phyloP scores from a whole-genome alignment of 2,888 invertebrate species.

The Andrena fulva region DNA sequence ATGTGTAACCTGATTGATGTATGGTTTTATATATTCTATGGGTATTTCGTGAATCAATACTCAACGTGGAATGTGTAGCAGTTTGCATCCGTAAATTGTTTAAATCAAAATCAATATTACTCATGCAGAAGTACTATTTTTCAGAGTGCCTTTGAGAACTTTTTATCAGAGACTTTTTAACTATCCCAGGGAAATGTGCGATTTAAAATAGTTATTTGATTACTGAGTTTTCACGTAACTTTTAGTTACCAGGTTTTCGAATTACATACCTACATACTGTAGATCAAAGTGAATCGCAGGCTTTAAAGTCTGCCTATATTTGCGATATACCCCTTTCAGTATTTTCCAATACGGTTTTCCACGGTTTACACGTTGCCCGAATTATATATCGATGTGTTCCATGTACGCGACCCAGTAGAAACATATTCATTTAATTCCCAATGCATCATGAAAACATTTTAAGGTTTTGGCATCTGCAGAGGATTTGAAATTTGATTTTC shows the following conservation, averaged over 20 bases:
- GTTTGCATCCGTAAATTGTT: too few species aligned
- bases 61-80: too few species aligned
- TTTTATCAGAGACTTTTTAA: neutral
- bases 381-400: too few species aligned
- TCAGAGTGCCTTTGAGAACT: neutral
- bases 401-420: too few species aligned
- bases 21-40: too few species aligned
- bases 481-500: too few species aligned
- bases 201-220: neutral
- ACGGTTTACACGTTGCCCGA: neutral
- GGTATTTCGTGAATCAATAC: too few species aligned
- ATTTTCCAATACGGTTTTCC: neutral
- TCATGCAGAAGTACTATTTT: neutral
- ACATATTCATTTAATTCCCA: too few species aligned
- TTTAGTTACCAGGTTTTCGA: neutral
- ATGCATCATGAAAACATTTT: too few species aligned
- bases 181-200: neutral
- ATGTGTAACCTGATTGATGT: too few species aligned
- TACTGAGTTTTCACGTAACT: neutral
- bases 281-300: neutral
- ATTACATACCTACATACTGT: neutral
- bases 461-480: too few species aligned
- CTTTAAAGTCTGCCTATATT: neutral
- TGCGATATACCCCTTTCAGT: neutral
- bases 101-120: neutral